phyloP scores from a whole-genome alignment of 2,113 vertebrate genomes.

The Phalacrocorax pelagicus region DNA sequence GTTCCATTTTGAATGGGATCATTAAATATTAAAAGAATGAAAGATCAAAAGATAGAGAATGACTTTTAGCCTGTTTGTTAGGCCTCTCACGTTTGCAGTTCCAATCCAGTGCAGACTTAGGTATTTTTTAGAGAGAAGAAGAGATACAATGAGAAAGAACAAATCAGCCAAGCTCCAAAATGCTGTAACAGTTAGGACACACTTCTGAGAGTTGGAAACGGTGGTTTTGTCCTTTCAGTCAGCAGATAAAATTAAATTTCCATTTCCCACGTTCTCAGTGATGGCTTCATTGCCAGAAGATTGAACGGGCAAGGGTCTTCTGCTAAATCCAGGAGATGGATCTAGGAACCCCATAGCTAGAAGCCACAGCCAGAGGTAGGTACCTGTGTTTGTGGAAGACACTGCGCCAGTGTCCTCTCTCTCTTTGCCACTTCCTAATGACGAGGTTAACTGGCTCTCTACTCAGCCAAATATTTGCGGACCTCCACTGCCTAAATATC shows the following conservation, averaged over 20 bases:
- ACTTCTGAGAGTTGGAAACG: not conserved
- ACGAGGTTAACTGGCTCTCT: not conserved
- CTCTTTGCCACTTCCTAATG: not conserved
- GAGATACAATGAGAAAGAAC: not conserved
- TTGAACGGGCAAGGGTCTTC: not conserved
- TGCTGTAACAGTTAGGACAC: not conserved
- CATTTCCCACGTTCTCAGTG: not conserved
- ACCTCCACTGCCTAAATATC: not conserved
- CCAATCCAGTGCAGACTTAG: not conserved
- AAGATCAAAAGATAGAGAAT: conserved; percentile 49
- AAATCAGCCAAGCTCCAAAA: not conserved
- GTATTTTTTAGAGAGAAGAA: not conserved
- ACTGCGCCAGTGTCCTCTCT: fast-evolving
- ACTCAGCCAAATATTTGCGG: not conserved
- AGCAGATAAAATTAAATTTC: not conserved
- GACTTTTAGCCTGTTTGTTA: conserved; percentile 46
- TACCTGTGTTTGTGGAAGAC: not conserved
- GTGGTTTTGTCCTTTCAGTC: not conserved
- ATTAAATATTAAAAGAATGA: conserved; percentile 57
- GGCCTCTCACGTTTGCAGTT: conserved; percentile 37
- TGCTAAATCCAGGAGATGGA: not conserved
- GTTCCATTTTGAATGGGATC: conserved; percentile 46
- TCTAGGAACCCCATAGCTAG: not conserved
- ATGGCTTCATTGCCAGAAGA: not conserved
- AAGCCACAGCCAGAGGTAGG: not conserved